Evolutionary conservation across 2,797 vertebrate genomes (phyloP).

Genomic region (Staurois parvus): DNA sequence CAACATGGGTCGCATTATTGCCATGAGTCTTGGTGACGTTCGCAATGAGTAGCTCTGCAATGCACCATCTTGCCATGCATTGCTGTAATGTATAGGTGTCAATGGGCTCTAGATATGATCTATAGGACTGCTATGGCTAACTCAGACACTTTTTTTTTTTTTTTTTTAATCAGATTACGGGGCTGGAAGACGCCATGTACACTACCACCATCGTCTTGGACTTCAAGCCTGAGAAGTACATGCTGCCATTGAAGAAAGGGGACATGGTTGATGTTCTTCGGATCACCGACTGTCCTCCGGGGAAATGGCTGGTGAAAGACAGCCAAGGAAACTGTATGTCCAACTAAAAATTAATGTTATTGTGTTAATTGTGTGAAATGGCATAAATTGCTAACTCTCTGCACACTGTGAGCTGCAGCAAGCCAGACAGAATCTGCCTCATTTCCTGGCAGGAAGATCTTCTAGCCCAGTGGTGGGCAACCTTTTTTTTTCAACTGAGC

Average conservation of each 20-base stretch:
- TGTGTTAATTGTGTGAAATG: background rate
- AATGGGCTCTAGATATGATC: too few relatives aligned
- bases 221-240: constrained; percentile 71
- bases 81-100: too few relatives aligned
- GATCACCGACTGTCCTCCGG: constrained; percentile 73
- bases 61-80: too few relatives aligned
- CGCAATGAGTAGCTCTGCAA: too few relatives aligned
- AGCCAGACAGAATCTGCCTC: too few relatives aligned
- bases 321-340: constrained; percentile 64
- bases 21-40: too few relatives aligned
- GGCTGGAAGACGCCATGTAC: constrained; percentile 73
- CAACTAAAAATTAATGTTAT: background rate
- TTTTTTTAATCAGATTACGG: constrained; percentile 75
- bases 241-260: constrained; percentile 69
- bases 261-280: constrained; percentile 73
- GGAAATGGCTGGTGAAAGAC: constrained; percentile 77
- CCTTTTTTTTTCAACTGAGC: too few relatives aligned
- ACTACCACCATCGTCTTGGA: constrained; percentile 68
- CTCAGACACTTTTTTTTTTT: background rate
- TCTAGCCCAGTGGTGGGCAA: too few relatives aligned
- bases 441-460: too few relatives aligned
- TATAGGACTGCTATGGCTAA: background rate
- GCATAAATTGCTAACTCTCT: too few relatives aligned
- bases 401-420: too few relatives aligned
- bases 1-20: too few relatives aligned